Percentiles rank a stretch among this genome's conserved stretches.
Conservation (phyloP, 2,797 vertebrate species). For the Discoglossus pictus region DNA sequence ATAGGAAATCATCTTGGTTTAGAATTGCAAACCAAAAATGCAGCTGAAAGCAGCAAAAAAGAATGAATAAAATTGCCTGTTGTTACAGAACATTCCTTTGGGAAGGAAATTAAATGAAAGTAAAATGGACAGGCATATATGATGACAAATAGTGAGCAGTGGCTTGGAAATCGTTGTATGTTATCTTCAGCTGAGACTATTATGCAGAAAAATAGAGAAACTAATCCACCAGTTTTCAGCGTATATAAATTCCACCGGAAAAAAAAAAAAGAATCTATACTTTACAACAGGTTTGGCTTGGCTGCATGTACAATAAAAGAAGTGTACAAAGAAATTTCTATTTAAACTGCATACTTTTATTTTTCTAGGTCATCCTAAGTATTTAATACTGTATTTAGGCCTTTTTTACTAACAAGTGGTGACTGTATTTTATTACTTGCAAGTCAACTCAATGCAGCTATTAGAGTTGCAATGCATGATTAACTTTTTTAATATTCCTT, state of each 20-base stretch:
- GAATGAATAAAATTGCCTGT: constrained; percentile 18
- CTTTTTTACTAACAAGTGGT: no score
- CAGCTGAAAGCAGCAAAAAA: constrained; percentile 1
- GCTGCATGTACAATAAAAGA: neutral
- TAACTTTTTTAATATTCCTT: no score
- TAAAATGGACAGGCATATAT: constrained; percentile 41
- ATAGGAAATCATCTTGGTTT: neutral
- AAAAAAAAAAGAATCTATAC: neutral
- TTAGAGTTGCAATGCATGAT: no score
- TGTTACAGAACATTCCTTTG: constrained; percentile 25
- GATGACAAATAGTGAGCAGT: constrained; percentile 31
- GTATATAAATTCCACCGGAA: constrained; percentile 3
- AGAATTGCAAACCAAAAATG: constrained; percentile 2
- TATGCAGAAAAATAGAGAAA: constrained; percentile 24
- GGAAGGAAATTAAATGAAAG: constrained; percentile 35
- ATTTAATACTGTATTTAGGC: neutral
- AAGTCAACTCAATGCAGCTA: no score
- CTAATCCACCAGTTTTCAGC: constrained; percentile 15
- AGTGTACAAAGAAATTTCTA: neutral
- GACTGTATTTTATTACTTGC: no score
- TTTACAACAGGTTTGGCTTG: neutral
- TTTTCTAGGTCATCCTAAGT: no score
- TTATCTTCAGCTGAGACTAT: constrained; percentile 12
- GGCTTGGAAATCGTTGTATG: constrained; percentile 30
- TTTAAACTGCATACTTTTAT: neutral